Percentiles rank a stretch among this genome's conserved stretches.
Evolutionary conservation across 2,113 vertebrate species (phyloP).

Genomic region (Perca flavescens): DNA sequence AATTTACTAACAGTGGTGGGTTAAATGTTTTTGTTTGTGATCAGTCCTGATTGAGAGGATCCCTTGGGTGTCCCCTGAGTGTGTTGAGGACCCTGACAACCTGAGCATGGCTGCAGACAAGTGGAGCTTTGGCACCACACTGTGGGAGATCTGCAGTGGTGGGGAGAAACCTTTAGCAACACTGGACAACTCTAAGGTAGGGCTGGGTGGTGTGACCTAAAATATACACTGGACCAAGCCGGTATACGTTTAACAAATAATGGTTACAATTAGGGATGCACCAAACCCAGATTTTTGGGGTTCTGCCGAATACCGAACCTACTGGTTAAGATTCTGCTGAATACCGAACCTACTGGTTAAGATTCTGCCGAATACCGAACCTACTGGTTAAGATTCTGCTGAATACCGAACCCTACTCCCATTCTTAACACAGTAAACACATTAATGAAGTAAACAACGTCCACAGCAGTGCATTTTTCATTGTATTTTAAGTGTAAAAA

Average conservation of each 20-base stretch:
- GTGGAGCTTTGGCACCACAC: conserved; percentile 97
- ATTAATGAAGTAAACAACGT: no score
- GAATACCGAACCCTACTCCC: no score
- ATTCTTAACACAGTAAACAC: no score
- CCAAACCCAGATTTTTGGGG: no score
- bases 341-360: no score
- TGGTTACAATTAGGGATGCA: no score
- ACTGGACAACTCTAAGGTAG: conserved; percentile 92
- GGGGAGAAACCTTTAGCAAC: conserved; percentile 93
- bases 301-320: no score
- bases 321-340: no score
- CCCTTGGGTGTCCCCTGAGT: conserved; percentile 98
- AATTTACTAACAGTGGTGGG: not conserved
- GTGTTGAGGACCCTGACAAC: conserved; percentile 89
- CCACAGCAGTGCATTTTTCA: no score
- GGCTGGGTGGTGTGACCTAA: not conserved
- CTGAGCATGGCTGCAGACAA: conserved; percentile 92
- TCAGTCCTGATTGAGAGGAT: conserved; percentile 95
- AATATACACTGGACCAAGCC: not conserved
- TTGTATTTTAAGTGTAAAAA: no score
- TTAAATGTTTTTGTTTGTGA: conserved; percentile 39
- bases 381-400: no score
- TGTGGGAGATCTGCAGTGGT: conserved; percentile 98
- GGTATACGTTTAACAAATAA: not conserved
- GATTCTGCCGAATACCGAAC: no score